phyloP scores from a whole-genome alignment of 64 coral and sea anemone genomes.

The Actinia tenebrosa region DNA sequence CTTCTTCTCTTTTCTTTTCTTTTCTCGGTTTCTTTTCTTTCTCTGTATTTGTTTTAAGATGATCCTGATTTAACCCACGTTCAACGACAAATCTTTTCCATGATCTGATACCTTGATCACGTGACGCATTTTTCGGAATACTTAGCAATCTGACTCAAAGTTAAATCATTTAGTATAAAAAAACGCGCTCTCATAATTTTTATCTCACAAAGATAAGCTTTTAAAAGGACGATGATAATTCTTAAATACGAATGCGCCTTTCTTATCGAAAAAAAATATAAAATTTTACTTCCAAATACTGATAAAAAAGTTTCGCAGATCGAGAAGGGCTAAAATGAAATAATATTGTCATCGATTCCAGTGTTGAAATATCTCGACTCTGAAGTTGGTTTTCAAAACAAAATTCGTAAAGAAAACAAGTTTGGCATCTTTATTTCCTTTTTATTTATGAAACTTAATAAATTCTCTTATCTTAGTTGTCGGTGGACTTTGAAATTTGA shows the following conservation, averaged over 20 bases:
- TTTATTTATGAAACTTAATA: background rate
- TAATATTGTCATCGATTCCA: too few relatives aligned
- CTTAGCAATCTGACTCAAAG: background rate
- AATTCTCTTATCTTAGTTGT: background rate
- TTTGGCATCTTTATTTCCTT: background rate
- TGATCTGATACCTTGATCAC: background rate
- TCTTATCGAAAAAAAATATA: background rate
- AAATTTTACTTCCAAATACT: background rate
- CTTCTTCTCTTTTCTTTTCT: too few relatives aligned
- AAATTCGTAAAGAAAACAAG: background rate
- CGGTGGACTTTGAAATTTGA: background rate
- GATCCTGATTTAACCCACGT: background rate
- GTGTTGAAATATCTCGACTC: background rate
- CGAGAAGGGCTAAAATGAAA: too few relatives aligned
- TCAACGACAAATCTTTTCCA: background rate
- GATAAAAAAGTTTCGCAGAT: too few relatives aligned
- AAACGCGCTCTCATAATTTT: too few relatives aligned
- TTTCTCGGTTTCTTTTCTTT: too few relatives aligned
- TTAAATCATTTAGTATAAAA: background rate
- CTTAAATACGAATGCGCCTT: background rate
- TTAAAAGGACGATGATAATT: background rate
- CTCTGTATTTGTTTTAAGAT: background rate
- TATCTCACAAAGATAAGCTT: too few relatives aligned
- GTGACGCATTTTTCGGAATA: background rate
- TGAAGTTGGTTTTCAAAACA: background rate